These are phyloP conservation scores for Amphiprion ocellaris DNA, from an alignment of 2,113 vertebrate genomes.

Conservation along the genomic window DNA sequence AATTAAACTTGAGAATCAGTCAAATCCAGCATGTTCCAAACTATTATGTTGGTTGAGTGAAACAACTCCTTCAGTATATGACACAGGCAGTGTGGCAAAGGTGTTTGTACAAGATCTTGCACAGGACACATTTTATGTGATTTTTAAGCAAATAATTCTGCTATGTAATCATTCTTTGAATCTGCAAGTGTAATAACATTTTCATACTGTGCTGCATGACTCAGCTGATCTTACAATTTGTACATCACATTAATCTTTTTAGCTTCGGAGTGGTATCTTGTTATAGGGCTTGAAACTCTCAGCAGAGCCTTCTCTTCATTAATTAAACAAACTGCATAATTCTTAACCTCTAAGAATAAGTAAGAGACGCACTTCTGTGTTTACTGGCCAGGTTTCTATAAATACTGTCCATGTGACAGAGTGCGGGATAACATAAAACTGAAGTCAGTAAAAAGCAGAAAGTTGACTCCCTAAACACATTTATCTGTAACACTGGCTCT, in stretches of 20 bases:
- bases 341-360: constrained; percentile 1
- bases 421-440: constrained; percentile 19
- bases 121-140: constrained; percentile 31
- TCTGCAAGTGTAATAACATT: constrained; percentile 14
- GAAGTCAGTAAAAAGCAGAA: constrained; percentile 18
- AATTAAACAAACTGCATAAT: constrained; percentile 10
- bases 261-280: constrained; percentile 28
- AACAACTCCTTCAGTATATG: constrained; percentile 36
- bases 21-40: constrained; percentile 55
- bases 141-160: constrained; percentile 46
- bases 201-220: constrained; percentile 47
- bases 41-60: constrained; percentile 54
- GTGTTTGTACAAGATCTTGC: constrained; percentile 34
- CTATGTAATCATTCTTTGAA: constrained; percentile 28
- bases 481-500: constrained; percentile 57
- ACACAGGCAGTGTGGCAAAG: constrained; percentile 30
- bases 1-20: constrained; percentile 76
- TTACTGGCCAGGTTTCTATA: constrained; percentile 12
- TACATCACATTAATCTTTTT: constrained; percentile 30
- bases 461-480: constrained; percentile 50
- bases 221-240: constrained; percentile 31
- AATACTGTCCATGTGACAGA: not conserved
- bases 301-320: constrained; percentile 1
- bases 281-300: constrained; percentile 24
- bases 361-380: not conserved